Evolutionary conservation across 2,888 invertebrate genomes (phyloP).

Genomic region (Sialis fuliginosa): DNA sequence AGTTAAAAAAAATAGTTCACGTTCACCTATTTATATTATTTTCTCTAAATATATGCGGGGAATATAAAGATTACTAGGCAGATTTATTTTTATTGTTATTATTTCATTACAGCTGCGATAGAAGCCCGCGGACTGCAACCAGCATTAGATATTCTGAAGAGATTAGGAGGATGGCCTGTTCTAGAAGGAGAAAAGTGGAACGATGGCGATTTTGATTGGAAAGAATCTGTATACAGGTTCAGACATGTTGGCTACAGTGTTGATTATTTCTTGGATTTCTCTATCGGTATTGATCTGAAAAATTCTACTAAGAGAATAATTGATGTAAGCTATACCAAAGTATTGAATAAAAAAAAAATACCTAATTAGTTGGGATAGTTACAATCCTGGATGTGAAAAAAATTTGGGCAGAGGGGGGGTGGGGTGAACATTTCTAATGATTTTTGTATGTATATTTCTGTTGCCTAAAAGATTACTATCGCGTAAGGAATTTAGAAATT

Average conservation of each 20-base stretch:
- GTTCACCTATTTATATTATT: no score
- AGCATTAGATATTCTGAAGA: constrained; percentile 46
- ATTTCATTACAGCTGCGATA: constrained; percentile 43
- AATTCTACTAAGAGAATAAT: constrained; percentile 72
- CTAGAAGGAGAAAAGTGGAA: constrained; percentile 61
- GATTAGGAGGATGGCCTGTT: constrained; percentile 92
- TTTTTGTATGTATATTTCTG: not conserved
- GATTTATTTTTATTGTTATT: constrained; percentile 1
- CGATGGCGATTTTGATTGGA: constrained; percentile 58
- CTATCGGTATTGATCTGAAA: constrained; percentile 74
- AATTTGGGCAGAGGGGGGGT: no score
- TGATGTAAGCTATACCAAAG: no score
- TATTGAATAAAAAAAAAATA: constrained; percentile 7
- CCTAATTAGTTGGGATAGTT: no score
- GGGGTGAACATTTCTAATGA: no score
- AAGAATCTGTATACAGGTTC: constrained; percentile 64
- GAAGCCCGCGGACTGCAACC: constrained; percentile 62
- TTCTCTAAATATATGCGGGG: no score
- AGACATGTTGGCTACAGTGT: constrained; percentile 67
- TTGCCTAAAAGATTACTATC: not conserved
- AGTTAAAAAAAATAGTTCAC: no score
- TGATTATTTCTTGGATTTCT: constrained; percentile 81
- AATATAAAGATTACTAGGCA: no score
- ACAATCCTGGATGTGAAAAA: no score
- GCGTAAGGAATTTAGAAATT: not conserved